Percentiles rank a stretch among this genome's conserved stretches.
phyloP scores from a whole-genome alignment of 2,797 vertebrate genomes.

The Gila robusta region DNA sequence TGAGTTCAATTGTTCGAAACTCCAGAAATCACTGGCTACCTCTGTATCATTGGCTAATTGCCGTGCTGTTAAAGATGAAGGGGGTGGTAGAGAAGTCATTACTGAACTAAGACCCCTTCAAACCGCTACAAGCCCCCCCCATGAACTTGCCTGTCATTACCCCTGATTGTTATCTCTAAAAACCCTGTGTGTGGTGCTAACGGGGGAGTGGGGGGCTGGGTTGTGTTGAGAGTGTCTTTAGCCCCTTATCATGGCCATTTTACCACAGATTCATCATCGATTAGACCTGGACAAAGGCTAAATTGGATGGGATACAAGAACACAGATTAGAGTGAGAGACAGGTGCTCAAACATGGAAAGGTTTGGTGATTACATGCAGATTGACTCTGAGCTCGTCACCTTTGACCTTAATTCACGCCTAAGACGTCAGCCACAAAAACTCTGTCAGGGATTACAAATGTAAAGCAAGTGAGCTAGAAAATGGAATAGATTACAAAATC shows the following conservation, averaged over 20 bases:
- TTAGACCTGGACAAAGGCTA: conserved; percentile 55
- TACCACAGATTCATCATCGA: conserved; percentile 56
- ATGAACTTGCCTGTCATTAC: conserved; percentile 67
- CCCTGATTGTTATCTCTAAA: conserved; percentile 75
- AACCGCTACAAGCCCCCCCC: conserved; percentile 25
- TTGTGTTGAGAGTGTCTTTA: conserved; percentile 50
- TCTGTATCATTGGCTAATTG: conserved; percentile 83
- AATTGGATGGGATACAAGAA: conserved; percentile 55
- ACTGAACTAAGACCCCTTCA: conserved; percentile 60
- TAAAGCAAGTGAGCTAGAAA: conserved; percentile 26
- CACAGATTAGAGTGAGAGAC: conserved; percentile 45
- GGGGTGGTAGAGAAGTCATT: conserved; percentile 72
- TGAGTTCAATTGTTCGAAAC: conserved; percentile 73
- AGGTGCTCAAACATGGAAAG: conserved; percentile 53
- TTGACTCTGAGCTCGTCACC: conserved; percentile 38
- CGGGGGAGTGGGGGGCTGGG: conserved; percentile 22
- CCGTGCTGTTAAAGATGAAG: conserved; percentile 71
- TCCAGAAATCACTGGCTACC: conserved; percentile 71
- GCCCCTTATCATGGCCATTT: conserved; percentile 58
- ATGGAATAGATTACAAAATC: conserved; percentile 35
- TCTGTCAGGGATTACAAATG: not conserved
- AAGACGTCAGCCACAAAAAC: conserved; percentile 10
- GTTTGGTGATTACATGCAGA: conserved; percentile 40
- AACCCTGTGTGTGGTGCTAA: conserved; percentile 56
- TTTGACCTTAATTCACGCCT: conserved; percentile 39